These are phyloP conservation scores for Montipora foliosa DNA, from an alignment of 64 coral and sea anemone genomes.

Conservation along the genomic window DNA sequence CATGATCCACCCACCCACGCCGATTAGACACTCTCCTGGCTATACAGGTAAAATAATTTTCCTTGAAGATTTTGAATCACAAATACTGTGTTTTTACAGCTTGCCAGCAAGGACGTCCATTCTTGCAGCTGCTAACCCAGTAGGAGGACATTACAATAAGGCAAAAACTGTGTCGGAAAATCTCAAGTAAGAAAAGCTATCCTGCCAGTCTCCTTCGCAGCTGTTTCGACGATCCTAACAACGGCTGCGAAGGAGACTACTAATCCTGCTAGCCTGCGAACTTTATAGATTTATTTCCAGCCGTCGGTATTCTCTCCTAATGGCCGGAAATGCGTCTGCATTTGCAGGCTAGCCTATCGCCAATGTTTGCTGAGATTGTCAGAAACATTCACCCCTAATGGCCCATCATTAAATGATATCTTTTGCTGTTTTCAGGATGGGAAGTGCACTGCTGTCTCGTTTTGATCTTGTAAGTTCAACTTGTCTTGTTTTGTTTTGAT, in stretches of 20 bases:
- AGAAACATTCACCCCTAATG: background rate
- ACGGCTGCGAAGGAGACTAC: too few relatives aligned
- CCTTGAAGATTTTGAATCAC: too few relatives aligned
- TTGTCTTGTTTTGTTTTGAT: background rate
- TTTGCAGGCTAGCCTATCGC: background rate
- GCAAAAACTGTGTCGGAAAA: constrained; percentile 97
- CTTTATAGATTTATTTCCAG: too few relatives aligned
- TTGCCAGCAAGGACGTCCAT: constrained; percentile 94
- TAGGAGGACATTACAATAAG: constrained; percentile 95
- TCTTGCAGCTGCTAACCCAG: constrained; percentile 92
- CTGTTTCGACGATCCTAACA: too few relatives aligned
- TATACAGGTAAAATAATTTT: too few relatives aligned
- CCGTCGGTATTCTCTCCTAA: too few relatives aligned
- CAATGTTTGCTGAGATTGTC: background rate
- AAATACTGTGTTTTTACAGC: constrained; percentile 34
- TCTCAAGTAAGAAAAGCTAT: constrained; percentile 77
- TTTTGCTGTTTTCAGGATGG: constrained; percentile 80
- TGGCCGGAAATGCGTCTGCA: too few relatives aligned
- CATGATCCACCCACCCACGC: too few relatives aligned
- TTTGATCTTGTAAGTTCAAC: constrained; percentile 90
- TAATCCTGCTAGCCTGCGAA: too few relatives aligned
- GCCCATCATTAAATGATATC: background rate
- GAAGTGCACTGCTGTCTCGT: constrained; percentile 94
- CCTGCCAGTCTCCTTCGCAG: too few relatives aligned
- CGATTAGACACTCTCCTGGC: too few relatives aligned